These are phyloP conservation scores for Ictidomys tridecemlineatus DNA, from an alignment of 2,113 vertebrate species.

Conservation along the genomic window DNA sequence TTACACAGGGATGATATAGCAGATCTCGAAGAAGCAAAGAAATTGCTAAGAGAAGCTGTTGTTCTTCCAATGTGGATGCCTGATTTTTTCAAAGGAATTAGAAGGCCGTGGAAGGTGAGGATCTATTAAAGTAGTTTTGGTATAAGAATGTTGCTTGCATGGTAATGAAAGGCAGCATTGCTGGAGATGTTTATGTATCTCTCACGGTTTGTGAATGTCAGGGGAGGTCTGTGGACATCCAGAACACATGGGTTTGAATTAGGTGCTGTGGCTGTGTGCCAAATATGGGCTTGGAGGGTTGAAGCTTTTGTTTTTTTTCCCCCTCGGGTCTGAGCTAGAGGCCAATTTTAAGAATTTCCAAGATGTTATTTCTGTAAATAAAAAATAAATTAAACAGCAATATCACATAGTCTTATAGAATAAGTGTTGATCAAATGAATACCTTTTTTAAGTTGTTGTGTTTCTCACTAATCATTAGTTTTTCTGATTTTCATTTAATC, in stretches of 20 bases:
- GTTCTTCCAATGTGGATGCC: constrained; percentile 94
- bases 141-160: background rate
- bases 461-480: constrained; percentile 27
- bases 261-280: background rate
- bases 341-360: background rate
- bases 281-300: background rate
- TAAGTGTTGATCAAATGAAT: background rate
- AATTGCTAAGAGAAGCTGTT: constrained; percentile 91
- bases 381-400: constrained; percentile 11
- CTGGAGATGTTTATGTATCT: background rate
- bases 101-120: constrained; percentile 92
- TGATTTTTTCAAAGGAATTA: constrained; percentile 93
- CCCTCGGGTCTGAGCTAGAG: background rate
- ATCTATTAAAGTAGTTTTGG: background rate
- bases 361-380: constrained; percentile 35
- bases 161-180: background rate
- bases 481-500: background rate
- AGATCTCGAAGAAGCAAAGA: constrained; percentile 92
- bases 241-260: background rate
- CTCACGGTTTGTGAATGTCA: background rate
- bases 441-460: background rate
- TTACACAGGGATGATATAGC: constrained; percentile 91
- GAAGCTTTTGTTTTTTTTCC: background rate
- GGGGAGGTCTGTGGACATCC: background rate
- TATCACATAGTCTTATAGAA: background rate